Conservation (phyloP, 1,140 invertebrate species). For the Oreohelix idahoensis region DNA sequence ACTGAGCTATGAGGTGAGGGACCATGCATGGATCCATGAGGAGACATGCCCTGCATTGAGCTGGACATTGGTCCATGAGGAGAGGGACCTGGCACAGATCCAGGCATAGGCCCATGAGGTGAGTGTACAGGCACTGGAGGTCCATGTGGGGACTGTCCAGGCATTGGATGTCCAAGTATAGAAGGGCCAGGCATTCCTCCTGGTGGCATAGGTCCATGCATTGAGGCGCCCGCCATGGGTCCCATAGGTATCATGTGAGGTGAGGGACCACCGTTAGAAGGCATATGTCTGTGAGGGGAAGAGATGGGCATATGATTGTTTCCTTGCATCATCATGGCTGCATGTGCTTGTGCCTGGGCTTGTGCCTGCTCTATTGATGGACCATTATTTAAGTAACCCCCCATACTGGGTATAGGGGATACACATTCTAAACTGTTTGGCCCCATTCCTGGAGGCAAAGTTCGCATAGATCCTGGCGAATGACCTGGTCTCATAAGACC, state of each 20-base stretch:
- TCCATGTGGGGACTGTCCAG: constrained; percentile 27
- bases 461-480: constrained; percentile 23
- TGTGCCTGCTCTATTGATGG: constrained; percentile 36
- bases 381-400: constrained; percentile 28
- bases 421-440: constrained; percentile 34
- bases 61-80: constrained; percentile 14
- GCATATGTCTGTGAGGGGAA: constrained; percentile 27
- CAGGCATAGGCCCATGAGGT: constrained; percentile 14
- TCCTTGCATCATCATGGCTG: constrained; percentile 42
- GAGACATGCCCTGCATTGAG: constrained; percentile 13
- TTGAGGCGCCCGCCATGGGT: not conserved
- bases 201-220: constrained; percentile 15
- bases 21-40: constrained; percentile 2
- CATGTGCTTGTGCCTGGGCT: constrained; percentile 37
- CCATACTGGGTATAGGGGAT: constrained; percentile 34
- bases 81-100: constrained; percentile 15
- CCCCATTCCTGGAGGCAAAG: constrained; percentile 24
- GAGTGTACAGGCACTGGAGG: not conserved
- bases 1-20: constrained; percentile 19
- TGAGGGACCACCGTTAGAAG: constrained; percentile 21
- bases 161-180: not conserved
- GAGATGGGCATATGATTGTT: constrained; percentile 22
- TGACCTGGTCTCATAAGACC: constrained; percentile 21
- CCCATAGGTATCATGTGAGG: constrained; percentile 19
- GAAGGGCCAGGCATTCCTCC: constrained; percentile 21